Evolutionary conservation across 2,113 vertebrate species (phyloP), one percentile per base, ranked within the genome.

Genomic region (Dromaius novaehollandiae): DNA sequence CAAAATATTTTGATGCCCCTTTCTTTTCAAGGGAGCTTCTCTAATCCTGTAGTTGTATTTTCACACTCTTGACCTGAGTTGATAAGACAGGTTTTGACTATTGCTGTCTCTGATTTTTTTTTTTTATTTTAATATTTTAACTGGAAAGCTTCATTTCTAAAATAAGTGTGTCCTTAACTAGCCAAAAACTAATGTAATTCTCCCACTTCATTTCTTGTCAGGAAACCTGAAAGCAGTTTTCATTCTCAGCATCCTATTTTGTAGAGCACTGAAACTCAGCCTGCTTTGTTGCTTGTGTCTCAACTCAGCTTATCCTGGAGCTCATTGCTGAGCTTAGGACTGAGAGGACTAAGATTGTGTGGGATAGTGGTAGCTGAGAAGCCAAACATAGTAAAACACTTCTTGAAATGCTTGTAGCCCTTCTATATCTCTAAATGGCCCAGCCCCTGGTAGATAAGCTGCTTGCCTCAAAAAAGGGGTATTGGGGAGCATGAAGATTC

Each of bases 261-360:
- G 75, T 3, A 50, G 40, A 21, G 7, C 46, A 48, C 48, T 34
- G 56, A 22, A 48, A 50, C 26, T 4, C 48, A 38, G 16, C 21
- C 32, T 14, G 10, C 56, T 30, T 32, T 40, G 64, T 9, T 44
- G 75, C 46, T 8, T 19, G 74, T 20, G 56, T 32, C 56, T 46
- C 26, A 15, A 64, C 36, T 46, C 26, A 15, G 75, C 36, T 68
- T 8, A 2, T 10, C 51, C 53, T 53, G 7, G 18, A 25, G 56
- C 56, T 46, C 13, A 8, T 16, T 36, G 38, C 38, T 1, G 0
- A 46, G 38, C 34, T 13, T 26, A 14, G 34, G 75, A 88, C 1
- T 2, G 55, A 25, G 30, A 19, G 32, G 22, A 42, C 44, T 3
- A 0, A 9, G 64, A 56, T 38, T 0, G 0, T 21, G 34, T 0